These are phyloP conservation scores for Caligus rogercresseyi DNA, from an alignment of 1,140 invertebrate genomes.

Conservation along the genomic window DNA sequence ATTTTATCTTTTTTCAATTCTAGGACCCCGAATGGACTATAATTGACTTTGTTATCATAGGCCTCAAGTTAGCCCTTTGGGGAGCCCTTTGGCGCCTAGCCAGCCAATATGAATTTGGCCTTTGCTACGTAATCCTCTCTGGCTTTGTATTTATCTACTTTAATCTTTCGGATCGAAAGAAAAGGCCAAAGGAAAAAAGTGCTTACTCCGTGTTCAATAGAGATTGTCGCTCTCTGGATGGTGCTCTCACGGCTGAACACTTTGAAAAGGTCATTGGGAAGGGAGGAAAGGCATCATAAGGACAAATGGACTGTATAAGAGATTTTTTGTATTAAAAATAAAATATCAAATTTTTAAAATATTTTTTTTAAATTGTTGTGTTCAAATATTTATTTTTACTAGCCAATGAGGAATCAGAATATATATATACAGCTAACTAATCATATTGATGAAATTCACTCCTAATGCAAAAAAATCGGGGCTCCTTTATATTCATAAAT, in stretches of 20 bases:
- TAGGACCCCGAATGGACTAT: not conserved
- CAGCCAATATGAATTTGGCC: slow-evolving; percentile 66
- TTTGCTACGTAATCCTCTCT: slow-evolving; percentile 66
- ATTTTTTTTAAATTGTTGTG: too few relatives aligned
- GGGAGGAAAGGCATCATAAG: too few relatives aligned
- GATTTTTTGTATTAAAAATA: too few relatives aligned
- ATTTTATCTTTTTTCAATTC: too few relatives aligned
- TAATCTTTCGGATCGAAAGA: slow-evolving; percentile 46
- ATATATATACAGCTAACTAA: too few relatives aligned
- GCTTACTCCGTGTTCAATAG: slow-evolving; percentile 97
- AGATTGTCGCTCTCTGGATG: slow-evolving; percentile 75
- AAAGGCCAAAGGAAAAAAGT: slow-evolving; percentile 49
- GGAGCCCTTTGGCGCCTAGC: slow-evolving; percentile 43
- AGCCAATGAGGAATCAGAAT: too few relatives aligned
- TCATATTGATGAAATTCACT: too few relatives aligned
- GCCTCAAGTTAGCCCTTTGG: slow-evolving; percentile 39
- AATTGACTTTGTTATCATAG: slow-evolving; percentile 20
- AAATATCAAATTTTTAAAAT: too few relatives aligned
- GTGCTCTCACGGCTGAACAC: slow-evolving; percentile 83
- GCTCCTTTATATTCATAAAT: too few relatives aligned
- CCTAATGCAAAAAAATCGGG: too few relatives aligned
- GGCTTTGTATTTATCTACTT: slow-evolving; percentile 57
- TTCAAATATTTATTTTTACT: too few relatives aligned
- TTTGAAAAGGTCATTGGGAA: slow-evolving; percentile 66
- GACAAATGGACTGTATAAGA: too few relatives aligned